A percentile compares a stretch with the other conserved stretches of the same genome.
These are phyloP conservation scores for Drosophila colorata DNA, from an alignment of 2,888 invertebrate genomes.

Conservation along the genomic window DNA sequence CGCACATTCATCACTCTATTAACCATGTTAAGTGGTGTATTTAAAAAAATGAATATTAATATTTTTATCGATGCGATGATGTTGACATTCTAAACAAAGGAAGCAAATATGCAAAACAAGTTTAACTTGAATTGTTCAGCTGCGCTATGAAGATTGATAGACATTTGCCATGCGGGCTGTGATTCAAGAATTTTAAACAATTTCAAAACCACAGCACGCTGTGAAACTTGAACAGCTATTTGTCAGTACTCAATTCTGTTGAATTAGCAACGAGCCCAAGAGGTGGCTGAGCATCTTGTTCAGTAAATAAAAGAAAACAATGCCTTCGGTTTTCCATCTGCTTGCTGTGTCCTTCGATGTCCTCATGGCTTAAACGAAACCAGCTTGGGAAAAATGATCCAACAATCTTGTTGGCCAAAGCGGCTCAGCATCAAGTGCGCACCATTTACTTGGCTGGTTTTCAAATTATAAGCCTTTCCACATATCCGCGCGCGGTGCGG, in stretches of 20 bases:
- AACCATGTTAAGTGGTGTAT: too few species aligned
- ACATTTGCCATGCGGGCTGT: conserved; percentile 43
- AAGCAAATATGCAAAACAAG: conserved; percentile 34
- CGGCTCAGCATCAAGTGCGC: conserved; percentile 46
- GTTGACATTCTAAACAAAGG: conserved; percentile 5
- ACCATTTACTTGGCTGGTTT: conserved; percentile 55
- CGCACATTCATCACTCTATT: not conserved
- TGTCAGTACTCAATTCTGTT: not conserved
- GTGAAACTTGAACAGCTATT: conserved; percentile 35
- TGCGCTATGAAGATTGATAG: conserved; percentile 32
- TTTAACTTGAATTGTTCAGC: conserved; percentile 18
- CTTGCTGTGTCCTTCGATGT: not conserved
- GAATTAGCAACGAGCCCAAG: conserved; percentile 1
- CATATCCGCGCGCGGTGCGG: conserved; percentile 34
- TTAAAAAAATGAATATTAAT: conserved; percentile 19
- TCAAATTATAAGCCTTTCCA: conserved; percentile 60
- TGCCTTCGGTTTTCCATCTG: not conserved
- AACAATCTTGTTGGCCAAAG: conserved; percentile 46
- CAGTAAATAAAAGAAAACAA: conserved; percentile 17
- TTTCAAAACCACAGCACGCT: conserved; percentile 28
- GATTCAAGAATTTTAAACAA: conserved; percentile 12
- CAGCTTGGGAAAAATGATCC: conserved; percentile 34
- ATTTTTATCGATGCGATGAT: conserved; percentile 6
- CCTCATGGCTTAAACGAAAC: conserved; percentile 2
- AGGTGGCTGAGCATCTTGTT: not conserved